Evolutionary conservation across 2,888 invertebrate genomes (phyloP), one percentile per base, ranked within the genome.

Genomic region (Harpagoxenus sublaevis): DNA sequence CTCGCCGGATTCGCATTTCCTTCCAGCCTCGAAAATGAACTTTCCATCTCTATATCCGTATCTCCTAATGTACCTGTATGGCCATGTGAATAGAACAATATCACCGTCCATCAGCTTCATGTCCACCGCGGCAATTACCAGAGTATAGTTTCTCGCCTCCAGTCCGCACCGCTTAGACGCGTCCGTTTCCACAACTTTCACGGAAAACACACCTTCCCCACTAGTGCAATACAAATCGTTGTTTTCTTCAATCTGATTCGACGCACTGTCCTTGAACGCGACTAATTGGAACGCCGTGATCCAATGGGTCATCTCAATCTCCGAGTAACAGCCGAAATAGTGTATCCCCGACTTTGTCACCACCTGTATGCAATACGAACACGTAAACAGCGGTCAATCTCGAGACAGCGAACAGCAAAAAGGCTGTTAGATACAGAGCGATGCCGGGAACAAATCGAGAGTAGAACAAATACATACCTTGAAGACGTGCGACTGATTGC

Each of bases 221-320:
- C 97, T 97, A 60, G 98, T 97, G 93, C 98, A 98, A 94, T 98
- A 98, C n/a, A 98, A 95, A 94, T 98, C 98, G 95, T 98, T 98
- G 92, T 98, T 98, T 95, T 98, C 98, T 95, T 98, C 98, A 93
- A 98, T 96, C 65, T 96, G 96, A 89, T 94, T 95, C 0, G 96
- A 96, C 81, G 96, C 96, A 91, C 96, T 96, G 85, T 97, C 97
- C 92, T 97, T 97, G 93, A 98, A 98, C 0, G 98, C 98, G 45
- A 98, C 98, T 15, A 97, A 96, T 93, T 98, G 98, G 83, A 98
- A 96, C 5, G 97, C 97, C 86, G 96, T 96, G 23, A 98, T 96
- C 98, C 98, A 98, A 92, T 97, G 97, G 77, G 96, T 96, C 91
- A 97, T 96, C 90, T 97, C 97, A 39, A 96, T 95, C 93, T 97